Base-by-base conservation (phyloP, 2,113 vertebrate genomes). In the Hiodon alosoides region DNA sequence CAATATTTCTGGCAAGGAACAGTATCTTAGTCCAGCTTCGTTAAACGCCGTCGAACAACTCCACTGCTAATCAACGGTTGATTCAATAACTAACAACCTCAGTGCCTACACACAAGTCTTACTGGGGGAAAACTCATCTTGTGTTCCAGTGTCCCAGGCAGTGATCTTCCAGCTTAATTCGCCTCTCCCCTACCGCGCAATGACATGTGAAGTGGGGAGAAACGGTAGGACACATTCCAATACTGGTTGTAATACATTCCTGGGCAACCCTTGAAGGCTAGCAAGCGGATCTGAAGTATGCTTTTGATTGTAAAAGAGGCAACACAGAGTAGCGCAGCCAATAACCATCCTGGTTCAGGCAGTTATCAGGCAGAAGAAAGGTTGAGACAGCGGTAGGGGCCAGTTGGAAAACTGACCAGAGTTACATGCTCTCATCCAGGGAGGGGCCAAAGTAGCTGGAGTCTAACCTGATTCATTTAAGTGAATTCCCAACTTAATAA, bases 281-380 rank as follows among this genome's bases (percentile, higher is more conserved):
- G 17, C 82, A 84, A 83, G 86, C 84, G 86, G 85, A 84, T 82
- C 71, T 69, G 59, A 81, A 80, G 86, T 86, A 86, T 89, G 88
- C 85, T 86, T 88, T 85, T 87, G 87, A 90, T 91, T 90, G 90
- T 79, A 87, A 81, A 77, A 85, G 86, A 83, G 85, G 86, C 79
- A 86, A 83, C 83, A 87, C 83, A 87, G 86, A 81, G 87, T 88
- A 90, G 89, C 31, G 31, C 31, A 31, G 31, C 31, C 31, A 31
- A 31, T 31, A 91, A 81, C 81, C 86, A 79, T 14, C 14, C 14
- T 9, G 9, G 58, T 9, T 9, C 3, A 59, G 58, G 14, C 9
- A 59, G 9, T 11, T 59, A 9, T 9, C 14, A 14, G 14, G 14
- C 3, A 14, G 58, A 59, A 59, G 9, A 9, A 9, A 59, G 9